Conservation (phyloP, 2,113 vertebrate species). For the Caranx melampygus region DNA sequence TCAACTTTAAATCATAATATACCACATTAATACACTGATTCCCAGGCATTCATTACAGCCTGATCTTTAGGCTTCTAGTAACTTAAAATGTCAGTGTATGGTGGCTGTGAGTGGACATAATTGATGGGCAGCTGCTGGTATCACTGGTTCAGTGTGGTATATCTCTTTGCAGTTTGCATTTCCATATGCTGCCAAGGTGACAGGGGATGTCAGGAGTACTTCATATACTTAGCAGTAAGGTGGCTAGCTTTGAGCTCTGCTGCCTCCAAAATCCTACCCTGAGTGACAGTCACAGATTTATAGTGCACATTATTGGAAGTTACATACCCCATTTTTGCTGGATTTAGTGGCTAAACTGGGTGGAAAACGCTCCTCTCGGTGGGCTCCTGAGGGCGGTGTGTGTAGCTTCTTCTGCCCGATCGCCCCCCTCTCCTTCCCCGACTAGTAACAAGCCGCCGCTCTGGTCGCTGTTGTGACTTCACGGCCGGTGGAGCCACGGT, state of each 20-base stretch:
- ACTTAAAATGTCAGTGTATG: slow-evolving; percentile 35
- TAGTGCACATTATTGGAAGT: not conserved
- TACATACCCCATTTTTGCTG: slow-evolving; percentile 84
- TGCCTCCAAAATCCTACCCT: not conserved
- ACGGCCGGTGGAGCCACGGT: slow-evolving; percentile 54
- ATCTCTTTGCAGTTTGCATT: not conserved
- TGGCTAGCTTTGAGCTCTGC: slow-evolving; percentile 28
- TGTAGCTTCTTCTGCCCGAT: slow-evolving; percentile 56
- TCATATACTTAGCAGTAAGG: slow-evolving; percentile 38
- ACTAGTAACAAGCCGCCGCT: slow-evolving; percentile 48
- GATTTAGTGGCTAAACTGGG: slow-evolving; percentile 31
- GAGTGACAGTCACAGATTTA: not conserved
- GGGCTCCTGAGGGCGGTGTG: slow-evolving; percentile 56
- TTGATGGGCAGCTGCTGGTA: not conserved
- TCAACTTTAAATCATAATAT: not conserved
- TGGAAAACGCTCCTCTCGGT: slow-evolving; percentile 46
- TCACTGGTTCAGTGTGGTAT: not conserved
- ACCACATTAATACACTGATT: not conserved
- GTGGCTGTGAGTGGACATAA: not conserved
- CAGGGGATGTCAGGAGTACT: slow-evolving; percentile 12
- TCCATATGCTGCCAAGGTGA: not conserved
- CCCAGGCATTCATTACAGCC: slow-evolving; percentile 22
- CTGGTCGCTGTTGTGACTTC: slow-evolving; percentile 37
- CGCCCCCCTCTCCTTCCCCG: slow-evolving; percentile 22
- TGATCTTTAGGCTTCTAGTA: slow-evolving; percentile 41